phyloP scores from a whole-genome alignment of 2,797 vertebrate genomes.

The Leptoclinus maculatus region DNA sequence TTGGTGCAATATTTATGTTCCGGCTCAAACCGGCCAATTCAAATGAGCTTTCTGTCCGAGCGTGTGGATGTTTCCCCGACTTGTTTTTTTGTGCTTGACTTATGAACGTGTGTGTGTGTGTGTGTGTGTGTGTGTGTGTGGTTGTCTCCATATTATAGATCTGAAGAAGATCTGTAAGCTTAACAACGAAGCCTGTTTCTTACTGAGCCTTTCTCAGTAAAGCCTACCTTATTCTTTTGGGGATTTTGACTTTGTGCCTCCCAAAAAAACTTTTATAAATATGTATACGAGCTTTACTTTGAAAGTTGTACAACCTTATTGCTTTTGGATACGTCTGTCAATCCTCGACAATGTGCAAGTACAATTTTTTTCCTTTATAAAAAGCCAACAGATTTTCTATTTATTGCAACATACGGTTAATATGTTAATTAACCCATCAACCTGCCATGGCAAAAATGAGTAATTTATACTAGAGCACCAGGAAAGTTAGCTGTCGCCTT shows the following conservation, averaged over 20 bases:
- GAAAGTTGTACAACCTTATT: slow-evolving; percentile 72
- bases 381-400: slow-evolving; percentile 78
- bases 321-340: slow-evolving; percentile 67
- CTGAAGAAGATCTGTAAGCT: slow-evolving; percentile 42
- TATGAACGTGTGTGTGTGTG: slow-evolving; percentile 35
- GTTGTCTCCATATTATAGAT: slow-evolving; percentile 68
- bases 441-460: slow-evolving; percentile 23
- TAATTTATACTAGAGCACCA: slow-evolving; percentile 31
- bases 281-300: slow-evolving; percentile 80
- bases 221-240: slow-evolving; percentile 36
- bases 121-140: slow-evolving; percentile 63
- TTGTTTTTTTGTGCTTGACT: slow-evolving; percentile 73
- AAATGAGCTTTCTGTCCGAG: slow-evolving; percentile 67
- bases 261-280: slow-evolving; percentile 72
- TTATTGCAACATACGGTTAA: slow-evolving; percentile 72
- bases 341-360: slow-evolving; percentile 58
- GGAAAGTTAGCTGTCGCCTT: slow-evolving; percentile 27
- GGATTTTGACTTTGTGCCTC: slow-evolving; percentile 75
- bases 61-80: slow-evolving; percentile 52
- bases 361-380: slow-evolving; percentile 52
- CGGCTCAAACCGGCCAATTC: slow-evolving; percentile 62
- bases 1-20: slow-evolving; percentile 87
- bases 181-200: slow-evolving; percentile 60
- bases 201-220: slow-evolving; percentile 60
- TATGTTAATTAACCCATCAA: slow-evolving; percentile 34